These are phyloP conservation scores for Schizopygopsis malacanthus DNA, from an alignment of 2,797 vertebrate species.

Conservation along the genomic window DNA sequence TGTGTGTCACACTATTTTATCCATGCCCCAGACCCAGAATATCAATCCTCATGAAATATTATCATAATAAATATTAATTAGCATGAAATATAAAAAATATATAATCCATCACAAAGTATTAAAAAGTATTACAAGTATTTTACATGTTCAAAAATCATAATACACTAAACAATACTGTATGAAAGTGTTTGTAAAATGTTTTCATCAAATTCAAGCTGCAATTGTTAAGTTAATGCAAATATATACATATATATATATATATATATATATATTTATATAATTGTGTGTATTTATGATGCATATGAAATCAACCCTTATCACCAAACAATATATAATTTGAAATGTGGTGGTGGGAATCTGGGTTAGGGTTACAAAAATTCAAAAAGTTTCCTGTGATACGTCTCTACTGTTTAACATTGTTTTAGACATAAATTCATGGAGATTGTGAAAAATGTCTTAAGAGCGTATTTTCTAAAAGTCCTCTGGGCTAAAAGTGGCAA, in stretches of 20 bases:
- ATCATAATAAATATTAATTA: neutral
- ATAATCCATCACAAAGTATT: too few relatives aligned
- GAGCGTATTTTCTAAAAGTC: neutral
- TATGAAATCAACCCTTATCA: neutral
- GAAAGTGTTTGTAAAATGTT: neutral
- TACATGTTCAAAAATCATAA: too few relatives aligned
- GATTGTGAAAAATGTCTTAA: neutral
- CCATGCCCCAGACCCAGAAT: neutral
- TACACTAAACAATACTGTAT: too few relatives aligned
- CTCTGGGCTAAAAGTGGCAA: neutral
- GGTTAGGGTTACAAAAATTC: too few relatives aligned
- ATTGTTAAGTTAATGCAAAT: neutral
- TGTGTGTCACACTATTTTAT: too few relatives aligned
- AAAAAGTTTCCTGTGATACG: neutral
- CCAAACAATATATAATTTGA: neutral
- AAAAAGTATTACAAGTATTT: too few relatives aligned
- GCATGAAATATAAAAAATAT: too few relatives aligned
- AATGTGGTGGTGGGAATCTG: constrained; percentile 3
- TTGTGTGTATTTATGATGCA: too few relatives aligned
- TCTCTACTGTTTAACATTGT: neutral
- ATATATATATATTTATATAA: too few relatives aligned
- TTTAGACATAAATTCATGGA: neutral
- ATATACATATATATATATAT: too few relatives aligned
- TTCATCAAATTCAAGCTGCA: neutral
- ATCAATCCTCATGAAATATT: neutral